These are phyloP conservation scores for Eriocheir sinensis DNA, from an alignment of 1,140 invertebrate genomes.

Conservation along the genomic window DNA sequence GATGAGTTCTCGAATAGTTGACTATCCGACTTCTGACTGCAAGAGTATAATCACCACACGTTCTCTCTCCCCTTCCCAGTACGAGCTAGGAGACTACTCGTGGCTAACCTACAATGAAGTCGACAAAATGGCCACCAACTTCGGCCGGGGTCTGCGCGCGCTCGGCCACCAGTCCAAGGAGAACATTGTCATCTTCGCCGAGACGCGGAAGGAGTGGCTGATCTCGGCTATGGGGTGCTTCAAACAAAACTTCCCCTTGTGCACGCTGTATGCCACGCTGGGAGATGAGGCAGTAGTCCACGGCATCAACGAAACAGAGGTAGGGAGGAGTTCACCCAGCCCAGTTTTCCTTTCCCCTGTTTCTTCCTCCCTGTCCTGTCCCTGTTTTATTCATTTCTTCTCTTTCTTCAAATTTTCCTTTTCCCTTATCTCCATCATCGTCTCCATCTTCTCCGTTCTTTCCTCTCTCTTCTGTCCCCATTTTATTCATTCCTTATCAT, in stretches of 20 bases:
- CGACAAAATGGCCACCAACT: slow-evolving; percentile 87
- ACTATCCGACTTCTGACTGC: too few relatives aligned
- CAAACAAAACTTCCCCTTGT: slow-evolving; percentile 94
- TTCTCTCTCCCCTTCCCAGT: slow-evolving; percentile 57
- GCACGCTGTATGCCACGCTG: slow-evolving; percentile 98
- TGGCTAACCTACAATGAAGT: slow-evolving; percentile 94
- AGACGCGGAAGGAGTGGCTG: slow-evolving; percentile 98
- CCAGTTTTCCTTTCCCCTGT: too few relatives aligned
- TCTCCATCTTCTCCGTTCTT: too few relatives aligned
- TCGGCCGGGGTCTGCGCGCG: slow-evolving; percentile 90
- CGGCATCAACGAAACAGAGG: slow-evolving; percentile 98
- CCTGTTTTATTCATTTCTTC: too few relatives aligned
- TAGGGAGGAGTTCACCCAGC: too few relatives aligned
- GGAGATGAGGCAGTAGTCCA: slow-evolving; percentile 98
- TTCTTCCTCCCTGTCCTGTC: too few relatives aligned
- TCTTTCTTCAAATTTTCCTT: too few relatives aligned
- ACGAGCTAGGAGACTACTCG: slow-evolving; percentile 95
- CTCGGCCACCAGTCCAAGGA: slow-evolving; percentile 85
- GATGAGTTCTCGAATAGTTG: too few relatives aligned
- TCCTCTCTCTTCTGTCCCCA: too few relatives aligned
- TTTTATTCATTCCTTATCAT: too few relatives aligned
- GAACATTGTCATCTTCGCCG: slow-evolving; percentile 96
- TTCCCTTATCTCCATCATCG: too few relatives aligned
- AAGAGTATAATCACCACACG: background rate
- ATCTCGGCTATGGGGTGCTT: slow-evolving; percentile 96